Percentiles rank a stretch among this genome's conserved stretches.
phyloP scores from a whole-genome alignment of 1,140 invertebrate genomes.

The Cherax destructor region DNA sequence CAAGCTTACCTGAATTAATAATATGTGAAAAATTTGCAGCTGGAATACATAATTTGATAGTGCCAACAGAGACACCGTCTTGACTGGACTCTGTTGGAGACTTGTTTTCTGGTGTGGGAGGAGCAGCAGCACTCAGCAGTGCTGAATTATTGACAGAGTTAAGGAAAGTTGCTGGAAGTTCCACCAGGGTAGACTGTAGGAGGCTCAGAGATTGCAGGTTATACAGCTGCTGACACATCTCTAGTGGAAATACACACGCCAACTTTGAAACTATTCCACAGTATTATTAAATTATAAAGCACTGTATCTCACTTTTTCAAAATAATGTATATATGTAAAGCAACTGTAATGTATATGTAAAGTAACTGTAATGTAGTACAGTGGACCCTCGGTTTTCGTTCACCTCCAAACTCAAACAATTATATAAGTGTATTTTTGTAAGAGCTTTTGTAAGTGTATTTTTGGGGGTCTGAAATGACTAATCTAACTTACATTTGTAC shows the following conservation, averaged over 20 bases:
- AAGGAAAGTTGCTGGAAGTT: conserved; percentile 53
- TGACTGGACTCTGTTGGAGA: not conserved
- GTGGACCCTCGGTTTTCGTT: too few relatives aligned
- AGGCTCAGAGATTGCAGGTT: conserved; percentile 52
- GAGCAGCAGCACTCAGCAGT: not conserved
- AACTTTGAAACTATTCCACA: too few relatives aligned
- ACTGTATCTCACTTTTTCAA: too few relatives aligned
- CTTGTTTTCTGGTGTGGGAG: not conserved
- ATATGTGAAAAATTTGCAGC: conserved; percentile 59
- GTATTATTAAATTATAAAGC: not conserved
- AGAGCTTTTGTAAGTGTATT: too few relatives aligned
- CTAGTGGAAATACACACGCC: not conserved
- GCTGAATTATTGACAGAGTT: not conserved
- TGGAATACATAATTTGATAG: conserved; percentile 54
- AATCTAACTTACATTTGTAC: too few relatives aligned
- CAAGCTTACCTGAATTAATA: conserved; percentile 45
- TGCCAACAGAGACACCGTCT: conserved; percentile 35
- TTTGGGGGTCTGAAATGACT: too few relatives aligned
- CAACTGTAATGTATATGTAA: too few relatives aligned
- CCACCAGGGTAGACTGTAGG: conserved; percentile 53
- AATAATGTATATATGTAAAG: too few relatives aligned
- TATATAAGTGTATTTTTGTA: too few relatives aligned
- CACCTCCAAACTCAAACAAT: too few relatives aligned
- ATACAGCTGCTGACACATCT: conserved; percentile 62
- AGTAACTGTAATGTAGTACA: too few relatives aligned